Conservation (phyloP, 1,140 invertebrate genomes). For the Trichoplusia ni region DNA sequence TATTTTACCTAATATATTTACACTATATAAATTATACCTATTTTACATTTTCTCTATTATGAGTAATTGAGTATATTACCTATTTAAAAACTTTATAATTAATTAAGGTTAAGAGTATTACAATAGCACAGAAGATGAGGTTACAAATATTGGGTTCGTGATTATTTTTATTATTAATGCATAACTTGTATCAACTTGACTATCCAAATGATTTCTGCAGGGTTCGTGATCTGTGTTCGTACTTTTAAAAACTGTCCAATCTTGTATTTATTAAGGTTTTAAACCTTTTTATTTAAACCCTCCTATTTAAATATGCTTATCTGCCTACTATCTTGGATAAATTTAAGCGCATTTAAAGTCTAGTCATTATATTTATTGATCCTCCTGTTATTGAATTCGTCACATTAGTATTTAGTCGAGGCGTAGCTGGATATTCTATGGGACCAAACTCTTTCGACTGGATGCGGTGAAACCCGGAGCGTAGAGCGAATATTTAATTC, state of each 20-base stretch:
- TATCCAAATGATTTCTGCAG: slow-evolving; percentile 51
- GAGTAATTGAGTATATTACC: slow-evolving; percentile 2
- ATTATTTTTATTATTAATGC: slow-evolving; percentile 21
- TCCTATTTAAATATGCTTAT: slow-evolving; percentile 29
- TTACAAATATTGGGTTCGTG: slow-evolving; percentile 11
- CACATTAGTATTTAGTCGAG: slow-evolving; percentile 48
- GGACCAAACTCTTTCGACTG: slow-evolving; percentile 67
- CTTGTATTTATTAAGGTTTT: slow-evolving; percentile 38
- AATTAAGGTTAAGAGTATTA: slow-evolving; percentile 8
- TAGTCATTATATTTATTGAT: slow-evolving; percentile 50
- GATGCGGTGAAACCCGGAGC: slow-evolving; percentile 54
- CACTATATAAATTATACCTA: slow-evolving; percentile 17
- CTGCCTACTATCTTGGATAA: slow-evolving; percentile 14
- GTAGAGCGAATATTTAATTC: slow-evolving; percentile 43
- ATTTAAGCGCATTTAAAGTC: slow-evolving; percentile 28
- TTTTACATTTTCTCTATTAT: slow-evolving; percentile 27
- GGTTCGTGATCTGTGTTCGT: slow-evolving; percentile 65
- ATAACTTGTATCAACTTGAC: background rate
- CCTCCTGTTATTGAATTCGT: slow-evolving; percentile 18
- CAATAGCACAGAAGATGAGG: slow-evolving; percentile 19
- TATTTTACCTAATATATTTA: slow-evolving; percentile 30
- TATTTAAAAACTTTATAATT: slow-evolving; percentile 4
- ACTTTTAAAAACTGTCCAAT: slow-evolving; percentile 47
- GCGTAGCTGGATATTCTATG: slow-evolving; percentile 70
- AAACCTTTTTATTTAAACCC: slow-evolving; percentile 14